Evolutionary conservation across 2,797 vertebrate genomes (phyloP).

Genomic region (Ptychadena robeensis): DNA sequence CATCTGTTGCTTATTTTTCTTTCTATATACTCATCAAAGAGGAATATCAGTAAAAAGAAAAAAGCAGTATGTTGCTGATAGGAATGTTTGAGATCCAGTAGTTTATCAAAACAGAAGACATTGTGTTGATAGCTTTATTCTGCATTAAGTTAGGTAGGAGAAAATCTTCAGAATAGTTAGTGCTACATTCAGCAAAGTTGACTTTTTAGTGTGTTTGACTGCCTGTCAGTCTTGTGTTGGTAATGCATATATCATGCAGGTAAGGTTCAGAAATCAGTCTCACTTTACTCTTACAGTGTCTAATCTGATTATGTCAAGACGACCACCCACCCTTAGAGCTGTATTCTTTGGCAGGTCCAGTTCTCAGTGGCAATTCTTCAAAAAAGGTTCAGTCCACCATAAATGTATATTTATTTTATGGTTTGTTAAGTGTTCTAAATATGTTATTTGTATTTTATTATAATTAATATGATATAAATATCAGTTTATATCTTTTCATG

Average conservation of each 20-base stretch:
- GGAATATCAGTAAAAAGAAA: not conserved
- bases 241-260: not conserved
- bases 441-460: too few relatives aligned
- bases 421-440: too few relatives aligned
- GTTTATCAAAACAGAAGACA: not conserved
- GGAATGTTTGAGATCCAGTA: not conserved
- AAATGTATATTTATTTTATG: not conserved
- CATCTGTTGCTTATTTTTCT: conserved; percentile 24
- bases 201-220: not conserved
- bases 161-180: not conserved
- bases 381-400: not conserved
- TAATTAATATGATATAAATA: too few relatives aligned
- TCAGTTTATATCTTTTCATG: too few relatives aligned
- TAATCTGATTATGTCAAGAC: too few relatives aligned
- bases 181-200: not conserved
- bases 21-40: conserved; percentile 25
- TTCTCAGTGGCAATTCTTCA: not conserved
- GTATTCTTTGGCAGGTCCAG: too few relatives aligned
- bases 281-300: not conserved
- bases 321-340: too few relatives aligned
- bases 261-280: not conserved
- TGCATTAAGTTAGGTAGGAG: not conserved
- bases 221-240: not conserved
- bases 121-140: not conserved
- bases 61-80: not conserved